Evolutionary conservation across 2,888 invertebrate species (phyloP).

Genomic region (Perizoma affinitatum): DNA sequence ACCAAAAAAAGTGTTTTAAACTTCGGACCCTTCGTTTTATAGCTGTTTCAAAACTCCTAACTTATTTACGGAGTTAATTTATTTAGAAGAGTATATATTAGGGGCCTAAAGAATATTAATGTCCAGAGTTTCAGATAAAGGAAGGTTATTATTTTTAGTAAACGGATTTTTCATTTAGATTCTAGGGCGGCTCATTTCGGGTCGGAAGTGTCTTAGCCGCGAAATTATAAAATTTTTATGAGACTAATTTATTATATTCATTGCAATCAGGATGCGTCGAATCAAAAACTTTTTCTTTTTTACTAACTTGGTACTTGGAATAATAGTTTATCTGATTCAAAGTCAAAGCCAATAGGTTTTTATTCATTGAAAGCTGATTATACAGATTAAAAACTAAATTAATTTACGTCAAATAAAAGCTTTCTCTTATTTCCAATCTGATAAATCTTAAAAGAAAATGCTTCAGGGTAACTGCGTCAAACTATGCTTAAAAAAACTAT

Average conservation of each 20-base stretch:
- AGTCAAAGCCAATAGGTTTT: too few species aligned
- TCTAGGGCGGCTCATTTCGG: constrained; percentile 19
- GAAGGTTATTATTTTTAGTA: constrained; percentile 41
- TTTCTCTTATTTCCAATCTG: too few species aligned
- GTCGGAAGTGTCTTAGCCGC: constrained; percentile 15
- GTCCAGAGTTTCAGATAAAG: constrained; percentile 52
- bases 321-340: too few species aligned
- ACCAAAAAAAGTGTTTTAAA: constrained; percentile 19
- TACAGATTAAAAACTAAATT: too few species aligned
- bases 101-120: constrained; percentile 57
- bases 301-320: too few species aligned
- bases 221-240: constrained; percentile 29
- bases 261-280: constrained; percentile 14
- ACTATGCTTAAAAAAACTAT: too few species aligned
- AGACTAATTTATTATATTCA: constrained; percentile 24
- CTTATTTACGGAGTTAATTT: constrained; percentile 65
- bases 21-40: constrained; percentile 43
- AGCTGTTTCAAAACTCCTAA: constrained; percentile 55
- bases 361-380: too few species aligned
- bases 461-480: too few species aligned
- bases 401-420: too few species aligned
- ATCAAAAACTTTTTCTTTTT: neutral
- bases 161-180: constrained; percentile 32
- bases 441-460: too few species aligned
- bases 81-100: constrained; percentile 61